These are phyloP conservation scores for Phyllotreta striolata DNA, from an alignment of 2,888 invertebrate species.

Conservation along the genomic window DNA sequence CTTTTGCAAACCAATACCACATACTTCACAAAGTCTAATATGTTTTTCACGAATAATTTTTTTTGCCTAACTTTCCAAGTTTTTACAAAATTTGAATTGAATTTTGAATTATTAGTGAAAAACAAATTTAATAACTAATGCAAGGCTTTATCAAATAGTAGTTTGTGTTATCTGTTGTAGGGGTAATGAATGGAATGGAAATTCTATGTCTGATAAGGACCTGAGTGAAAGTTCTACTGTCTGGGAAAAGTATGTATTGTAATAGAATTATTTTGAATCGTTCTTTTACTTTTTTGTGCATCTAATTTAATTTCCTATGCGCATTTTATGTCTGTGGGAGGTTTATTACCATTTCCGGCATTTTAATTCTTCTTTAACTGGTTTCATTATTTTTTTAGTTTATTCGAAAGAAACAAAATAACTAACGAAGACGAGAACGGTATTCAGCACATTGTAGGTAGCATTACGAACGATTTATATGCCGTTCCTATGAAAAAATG, in stretches of 20 bases:
- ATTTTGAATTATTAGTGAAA: constrained; percentile 7
- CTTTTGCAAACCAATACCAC: too few relatives aligned
- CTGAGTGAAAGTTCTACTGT: constrained; percentile 49
- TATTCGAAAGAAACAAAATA: constrained; percentile 46
- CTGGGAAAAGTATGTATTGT: constrained; percentile 52
- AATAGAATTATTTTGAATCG: constrained; percentile 27
- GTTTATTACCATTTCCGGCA: not conserved
- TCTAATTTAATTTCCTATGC: not conserved
- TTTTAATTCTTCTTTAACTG: not conserved
- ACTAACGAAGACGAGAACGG: constrained; percentile 53
- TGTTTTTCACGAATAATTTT: constrained; percentile 16
- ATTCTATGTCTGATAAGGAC: constrained; percentile 49
- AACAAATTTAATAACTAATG: constrained; percentile 13
- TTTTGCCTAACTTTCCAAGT: constrained; percentile 4
- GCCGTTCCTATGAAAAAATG: constrained; percentile 78
- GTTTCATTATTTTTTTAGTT: constrained; percentile 40
- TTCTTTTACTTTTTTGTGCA: constrained; percentile 4
- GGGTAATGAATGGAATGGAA: constrained; percentile 53
- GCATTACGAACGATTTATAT: constrained; percentile 77
- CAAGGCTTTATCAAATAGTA: constrained; percentile 29
- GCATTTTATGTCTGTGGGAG: constrained; percentile 5
- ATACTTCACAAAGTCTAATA: constrained; percentile 8
- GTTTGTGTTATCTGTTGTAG: constrained; percentile 49
- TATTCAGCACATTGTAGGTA: constrained; percentile 74
- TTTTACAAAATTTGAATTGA: not conserved